Conservation (phyloP, 2,113 vertebrate species). For the Silurus asotus region DNA sequence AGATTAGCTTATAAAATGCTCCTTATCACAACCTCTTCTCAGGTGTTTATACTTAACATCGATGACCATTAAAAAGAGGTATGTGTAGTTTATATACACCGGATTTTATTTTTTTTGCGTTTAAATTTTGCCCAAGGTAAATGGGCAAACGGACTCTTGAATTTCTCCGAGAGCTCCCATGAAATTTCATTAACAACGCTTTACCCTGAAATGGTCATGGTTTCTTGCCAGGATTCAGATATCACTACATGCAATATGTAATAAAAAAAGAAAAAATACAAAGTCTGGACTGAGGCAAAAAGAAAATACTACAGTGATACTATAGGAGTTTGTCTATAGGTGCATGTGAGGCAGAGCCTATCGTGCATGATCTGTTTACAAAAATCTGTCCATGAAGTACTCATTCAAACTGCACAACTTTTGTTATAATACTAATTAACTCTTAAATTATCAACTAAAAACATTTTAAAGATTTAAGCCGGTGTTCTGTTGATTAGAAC, state of each 20-base stretch:
- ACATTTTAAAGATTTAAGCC: not conserved
- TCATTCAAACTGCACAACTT: not conserved
- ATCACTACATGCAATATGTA: conserved; percentile 1
- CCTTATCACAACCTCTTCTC: conserved; percentile 27
- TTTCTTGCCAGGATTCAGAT: not conserved
- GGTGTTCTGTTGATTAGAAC: not conserved
- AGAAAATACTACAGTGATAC: not conserved
- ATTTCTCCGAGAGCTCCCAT: not conserved
- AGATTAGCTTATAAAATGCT: conserved; percentile 39
- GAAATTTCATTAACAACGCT: conserved; percentile 29
- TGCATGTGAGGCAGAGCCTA: not conserved
- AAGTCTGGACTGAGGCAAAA: not conserved
- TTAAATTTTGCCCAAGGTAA: conserved; percentile 32
- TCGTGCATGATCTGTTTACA: not conserved
- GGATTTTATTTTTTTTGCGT: not conserved
- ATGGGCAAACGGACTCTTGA: conserved; percentile 1
- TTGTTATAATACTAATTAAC: not conserved
- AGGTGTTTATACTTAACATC: conserved; percentile 21
- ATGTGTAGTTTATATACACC: not conserved
- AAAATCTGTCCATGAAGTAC: not conserved
- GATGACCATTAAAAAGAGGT: not conserved
- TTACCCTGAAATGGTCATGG: conserved; percentile 28
- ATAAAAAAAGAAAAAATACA: not conserved
- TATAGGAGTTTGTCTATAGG: not conserved
- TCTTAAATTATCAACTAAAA: not conserved